phyloP scores from a whole-genome alignment of 2,888 invertebrate genomes.

The Sialis fuliginosa region DNA sequence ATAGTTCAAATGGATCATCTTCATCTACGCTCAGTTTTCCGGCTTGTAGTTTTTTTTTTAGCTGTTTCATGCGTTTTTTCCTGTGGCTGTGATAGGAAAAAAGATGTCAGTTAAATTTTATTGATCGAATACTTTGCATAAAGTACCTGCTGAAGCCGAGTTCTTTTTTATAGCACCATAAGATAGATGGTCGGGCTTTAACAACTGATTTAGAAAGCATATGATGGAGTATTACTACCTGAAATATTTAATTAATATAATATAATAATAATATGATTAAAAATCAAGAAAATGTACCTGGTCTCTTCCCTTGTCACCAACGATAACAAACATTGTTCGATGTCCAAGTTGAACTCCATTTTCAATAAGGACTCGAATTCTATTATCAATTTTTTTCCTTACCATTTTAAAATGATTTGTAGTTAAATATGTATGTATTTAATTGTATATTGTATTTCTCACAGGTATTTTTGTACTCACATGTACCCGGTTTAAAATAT shows the following conservation, averaged over 20 bases:
- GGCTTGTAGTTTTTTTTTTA: constrained; percentile 68
- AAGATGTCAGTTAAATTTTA: background rate
- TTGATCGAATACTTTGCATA: background rate
- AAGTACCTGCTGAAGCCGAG: constrained; percentile 26
- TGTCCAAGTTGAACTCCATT: constrained; percentile 87
- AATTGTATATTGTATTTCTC: no score
- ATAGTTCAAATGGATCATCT: constrained; percentile 92
- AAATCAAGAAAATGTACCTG: constrained; percentile 41
- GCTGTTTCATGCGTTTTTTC: constrained; percentile 75
- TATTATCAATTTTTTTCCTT: constrained; percentile 90
- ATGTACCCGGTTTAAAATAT: no score
- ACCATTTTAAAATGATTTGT: constrained; percentile 42
- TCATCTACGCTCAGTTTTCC: constrained; percentile 82
- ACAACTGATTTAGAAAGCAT: constrained; percentile 91
- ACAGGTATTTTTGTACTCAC: no score
- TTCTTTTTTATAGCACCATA: constrained; percentile 96
- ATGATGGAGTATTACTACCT: constrained; percentile 94
- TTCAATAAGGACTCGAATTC: constrained; percentile 88
- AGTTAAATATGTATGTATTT: background rate
- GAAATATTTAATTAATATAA: constrained; percentile 9
- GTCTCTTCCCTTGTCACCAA: constrained; percentile 91
- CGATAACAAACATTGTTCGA: constrained; percentile 83
- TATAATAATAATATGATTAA: background rate
- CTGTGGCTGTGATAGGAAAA: constrained; percentile 45
- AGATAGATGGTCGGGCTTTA: constrained; percentile 79